Conservation (phyloP, 2,797 vertebrate species). For the Petrocephalus sullivani region DNA sequence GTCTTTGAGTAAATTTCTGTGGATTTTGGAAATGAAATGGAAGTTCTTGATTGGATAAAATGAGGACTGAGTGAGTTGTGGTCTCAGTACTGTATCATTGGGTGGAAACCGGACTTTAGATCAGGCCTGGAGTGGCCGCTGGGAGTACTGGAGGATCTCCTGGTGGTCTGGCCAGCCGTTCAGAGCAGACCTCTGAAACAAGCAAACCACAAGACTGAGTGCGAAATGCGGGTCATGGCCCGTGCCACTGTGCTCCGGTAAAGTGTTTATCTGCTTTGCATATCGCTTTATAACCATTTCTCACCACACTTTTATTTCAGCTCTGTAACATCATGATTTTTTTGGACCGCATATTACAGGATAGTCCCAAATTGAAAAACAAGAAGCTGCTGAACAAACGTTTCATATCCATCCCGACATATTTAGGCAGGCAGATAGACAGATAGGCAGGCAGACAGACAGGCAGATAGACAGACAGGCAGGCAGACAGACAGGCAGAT, state of each 20-base stretch:
- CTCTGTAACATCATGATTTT: not conserved
- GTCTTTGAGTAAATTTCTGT: too few relatives aligned
- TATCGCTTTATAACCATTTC: not conserved
- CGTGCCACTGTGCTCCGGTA: not conserved
- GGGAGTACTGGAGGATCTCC: not conserved
- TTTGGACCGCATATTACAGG: not conserved
- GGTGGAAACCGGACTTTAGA: not conserved
- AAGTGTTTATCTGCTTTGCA: not conserved
- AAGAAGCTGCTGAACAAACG: not conserved
- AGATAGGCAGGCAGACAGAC: too few relatives aligned
- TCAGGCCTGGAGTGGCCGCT: too few relatives aligned
- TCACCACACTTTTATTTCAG: not conserved
- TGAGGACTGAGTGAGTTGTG: too few relatives aligned
- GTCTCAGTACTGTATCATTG: not conserved
- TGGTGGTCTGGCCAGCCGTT: not conserved
- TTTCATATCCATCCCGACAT: not conserved
- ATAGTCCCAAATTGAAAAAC: not conserved
- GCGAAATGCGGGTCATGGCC: not conserved
- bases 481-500: too few relatives aligned
- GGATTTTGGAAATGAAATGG: too few relatives aligned
- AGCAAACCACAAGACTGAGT: not conserved
- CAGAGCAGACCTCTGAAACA: not conserved
- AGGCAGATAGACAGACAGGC: too few relatives aligned
- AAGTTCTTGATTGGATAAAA: too few relatives aligned
- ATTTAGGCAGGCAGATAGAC: not conserved